Base-by-base conservation (phyloP, 2,113 vertebrate genomes). In the Bos javanicus region DNA sequence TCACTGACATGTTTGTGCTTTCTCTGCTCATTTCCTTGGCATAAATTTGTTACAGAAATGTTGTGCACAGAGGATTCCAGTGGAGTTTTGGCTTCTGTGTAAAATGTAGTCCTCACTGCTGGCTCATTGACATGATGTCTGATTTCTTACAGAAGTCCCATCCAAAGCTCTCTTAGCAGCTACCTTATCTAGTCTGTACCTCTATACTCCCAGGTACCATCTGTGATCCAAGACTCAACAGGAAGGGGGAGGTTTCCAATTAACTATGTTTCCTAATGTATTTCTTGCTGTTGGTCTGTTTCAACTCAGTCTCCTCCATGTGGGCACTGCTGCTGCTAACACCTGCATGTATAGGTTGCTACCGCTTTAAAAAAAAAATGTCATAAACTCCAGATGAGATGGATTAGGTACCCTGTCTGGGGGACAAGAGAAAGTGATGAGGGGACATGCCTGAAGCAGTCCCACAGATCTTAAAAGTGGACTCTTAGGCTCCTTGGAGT, bases 331-430 rank as follows among this genome's bases (percentile, higher is more conserved):
- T 36, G 7, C 64, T 36, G n/a, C 17, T 5, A 21, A 71, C 17
- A 36, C 16, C 17, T 19, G 17, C 2, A 21, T 36, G 4, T 71
- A 5, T 36, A 36, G 7, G 17, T 36, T 21, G n/a, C 7, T 8
- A 8, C 7, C 3, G 0, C 62, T n/a, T 7, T 8, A n/a, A 23
- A 26, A 4, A 59, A 16, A 33, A 64, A n/a, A n/a, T 19, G n/a
- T 19, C 8, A 36, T 21, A 21, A 21, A 21, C n/a, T 71, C n/a
- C 17, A 21, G 64, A 4, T 19, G n/a, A 36, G 2, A 21, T 21
- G n/a, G 60, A 6, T 7, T 64, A 33, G 60, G 30, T 71, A 71
- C n/a, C n/a, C 19, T 11, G 4, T 71, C 17, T 36, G n/a, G 64
- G 64, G 7, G 8, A 71, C n/a, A 36, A 71, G 33, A 71, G 7